Base-by-base conservation (phyloP, 1,140 invertebrate species). In the Drosophila bocqueti region DNA sequence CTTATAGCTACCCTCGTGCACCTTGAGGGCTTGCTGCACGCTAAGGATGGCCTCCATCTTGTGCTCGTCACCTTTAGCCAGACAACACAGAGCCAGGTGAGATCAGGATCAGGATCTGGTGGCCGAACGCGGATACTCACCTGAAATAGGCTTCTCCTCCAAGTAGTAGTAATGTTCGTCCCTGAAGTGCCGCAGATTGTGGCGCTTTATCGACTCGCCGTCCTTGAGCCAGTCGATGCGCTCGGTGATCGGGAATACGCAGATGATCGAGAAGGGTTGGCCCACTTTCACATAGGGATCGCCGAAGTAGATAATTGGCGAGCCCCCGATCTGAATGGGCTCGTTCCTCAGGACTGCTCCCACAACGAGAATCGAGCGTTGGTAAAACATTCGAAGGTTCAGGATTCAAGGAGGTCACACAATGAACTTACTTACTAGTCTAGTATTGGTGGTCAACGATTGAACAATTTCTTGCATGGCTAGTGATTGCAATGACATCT, bases 1-100 rank as follows among this genome's bases (percentile, higher is more conserved):
- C 79, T 92, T 91, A 74, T 93, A 93, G 4, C 76, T 73, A n/a
- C 92, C 92, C 58, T 92, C 90, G 79, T 93, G 92, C 62, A 83
- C 89, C 62, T 87, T 86, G 2, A 93, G 65, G 3, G 92, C 92
- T 43, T 91, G 87, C 49, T 83, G 78, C 42, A 93, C 92, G 7
- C 64, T 81, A 7, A 93, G 65, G 46, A 84, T 89, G 18, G 92
- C 91, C 77, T 93, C 91, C 55, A 93, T 93, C 76, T 83, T 93
- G 76, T 93, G 86, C 49, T 80, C 81, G 72, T 93, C 92, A 89
- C 92, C 92, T 93, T 89, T 50, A 62, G 46, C 63, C 63, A 10
- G 49, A 29, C 38, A 50, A 60, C 54, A 61, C 40, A 68, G 42
- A 61, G 59, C 38, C 62, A 24, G 57, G n/a, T 59, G 66, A 60